phyloP scores from a whole-genome alignment of 1,140 invertebrate genomes.

The Bemisia tabaci region DNA sequence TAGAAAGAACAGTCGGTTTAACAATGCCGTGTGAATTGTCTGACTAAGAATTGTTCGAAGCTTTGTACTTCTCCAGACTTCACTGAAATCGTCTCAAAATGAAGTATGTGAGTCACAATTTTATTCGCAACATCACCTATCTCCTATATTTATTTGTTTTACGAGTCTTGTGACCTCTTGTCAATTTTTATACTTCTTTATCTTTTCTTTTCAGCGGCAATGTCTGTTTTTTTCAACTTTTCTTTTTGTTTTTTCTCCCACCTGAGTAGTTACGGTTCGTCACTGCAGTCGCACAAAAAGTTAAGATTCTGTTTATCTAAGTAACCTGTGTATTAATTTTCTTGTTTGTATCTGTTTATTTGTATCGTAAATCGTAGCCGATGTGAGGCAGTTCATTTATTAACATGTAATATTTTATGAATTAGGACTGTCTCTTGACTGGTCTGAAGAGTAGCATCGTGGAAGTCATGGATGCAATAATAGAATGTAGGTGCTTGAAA shows the following conservation, averaged over 20 bases:
- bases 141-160: too few species aligned
- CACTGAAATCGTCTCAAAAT: neutral
- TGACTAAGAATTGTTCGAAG: neutral
- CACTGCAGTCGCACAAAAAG: neutral
- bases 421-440: too few species aligned
- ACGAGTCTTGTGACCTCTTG: too few species aligned
- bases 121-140: neutral
- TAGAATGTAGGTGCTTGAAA: too few species aligned
- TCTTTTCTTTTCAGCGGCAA: neutral
- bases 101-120: neutral
- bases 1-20: neutral
- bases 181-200: too few species aligned
- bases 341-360: too few species aligned
- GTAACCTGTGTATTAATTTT: too few species aligned
- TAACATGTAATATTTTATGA: too few species aligned
- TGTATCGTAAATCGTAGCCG: too few species aligned
- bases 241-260: neutral
- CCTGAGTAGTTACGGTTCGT: neutral
- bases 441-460: too few species aligned
- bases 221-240: neutral
- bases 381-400: too few species aligned
- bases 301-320: neutral
- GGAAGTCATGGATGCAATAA: too few species aligned
- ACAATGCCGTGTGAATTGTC: neutral
- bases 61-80: neutral